A percentile compares a stretch with the other conserved stretches of the same genome.
phyloP scores from a whole-genome alignment of 2,888 invertebrate species.

The Stenichneumon culpator region DNA sequence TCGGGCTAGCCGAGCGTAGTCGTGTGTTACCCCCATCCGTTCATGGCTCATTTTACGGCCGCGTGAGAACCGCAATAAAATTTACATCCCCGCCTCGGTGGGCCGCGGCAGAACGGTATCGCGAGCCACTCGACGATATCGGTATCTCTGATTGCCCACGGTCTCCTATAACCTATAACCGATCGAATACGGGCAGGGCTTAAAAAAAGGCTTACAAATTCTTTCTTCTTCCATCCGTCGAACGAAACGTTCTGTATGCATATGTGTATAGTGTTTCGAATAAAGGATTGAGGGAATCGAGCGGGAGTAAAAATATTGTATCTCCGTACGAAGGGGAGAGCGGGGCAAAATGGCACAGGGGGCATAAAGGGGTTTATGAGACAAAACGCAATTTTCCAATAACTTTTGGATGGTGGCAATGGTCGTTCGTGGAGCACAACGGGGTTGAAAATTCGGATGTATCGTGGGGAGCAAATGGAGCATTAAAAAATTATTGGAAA shows the following conservation, averaged over 20 bases:
- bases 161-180: neutral
- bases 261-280: neutral
- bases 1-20: neutral
- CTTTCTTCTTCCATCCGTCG: neutral
- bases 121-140: neutral
- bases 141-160: conserved; percentile 9
- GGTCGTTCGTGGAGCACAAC: too few relatives aligned
- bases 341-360: too few relatives aligned
- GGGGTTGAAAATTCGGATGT: too few relatives aligned
- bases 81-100: conserved; percentile 21
- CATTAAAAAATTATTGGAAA: too few relatives aligned
- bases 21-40: conserved; percentile 10
- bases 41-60: conserved; percentile 22
- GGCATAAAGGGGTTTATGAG: too few relatives aligned
- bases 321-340: too few relatives aligned
- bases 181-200: neutral
- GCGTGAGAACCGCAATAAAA: conserved; percentile 52
- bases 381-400: too few relatives aligned
- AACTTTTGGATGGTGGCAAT: too few relatives aligned
- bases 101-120: conserved; percentile 18
- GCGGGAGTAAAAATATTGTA: neutral
- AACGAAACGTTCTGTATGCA: neutral
- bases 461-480: too few relatives aligned
- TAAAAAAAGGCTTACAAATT: neutral
- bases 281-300: neutral